These are phyloP conservation scores for Lissonota sp. DNA, from an alignment of 2,888 invertebrate genomes.

Conservation along the genomic window DNA sequence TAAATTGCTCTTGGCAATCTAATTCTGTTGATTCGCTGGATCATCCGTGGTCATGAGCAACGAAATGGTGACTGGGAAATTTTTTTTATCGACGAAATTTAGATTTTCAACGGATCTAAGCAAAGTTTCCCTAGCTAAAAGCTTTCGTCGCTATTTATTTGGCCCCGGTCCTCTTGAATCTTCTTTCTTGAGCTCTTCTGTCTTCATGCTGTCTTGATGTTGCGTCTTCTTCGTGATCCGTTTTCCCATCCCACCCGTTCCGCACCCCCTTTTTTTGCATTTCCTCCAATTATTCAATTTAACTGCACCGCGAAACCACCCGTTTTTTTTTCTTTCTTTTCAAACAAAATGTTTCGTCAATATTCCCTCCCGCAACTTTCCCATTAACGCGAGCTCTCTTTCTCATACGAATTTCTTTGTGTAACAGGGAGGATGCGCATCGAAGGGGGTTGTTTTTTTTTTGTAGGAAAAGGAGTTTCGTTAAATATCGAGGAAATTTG, in stretches of 20 bases:
- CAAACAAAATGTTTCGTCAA: not conserved
- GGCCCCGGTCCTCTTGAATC: constrained; percentile 80
- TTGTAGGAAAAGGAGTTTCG: constrained; percentile 1
- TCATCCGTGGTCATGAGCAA: constrained; percentile 12
- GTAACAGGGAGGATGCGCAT: not conserved
- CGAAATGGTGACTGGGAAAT: constrained; percentile 35
- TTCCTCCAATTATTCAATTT: constrained; percentile 65
- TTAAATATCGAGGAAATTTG: not conserved
- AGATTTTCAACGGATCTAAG: constrained; percentile 58
- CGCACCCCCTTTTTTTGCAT: constrained; percentile 67
- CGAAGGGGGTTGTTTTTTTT: not conserved
- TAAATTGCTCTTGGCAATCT: constrained; percentile 19
- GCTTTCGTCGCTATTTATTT: constrained; percentile 28
- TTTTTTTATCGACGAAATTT: constrained; percentile 18
- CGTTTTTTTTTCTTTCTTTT: constrained; percentile 24
- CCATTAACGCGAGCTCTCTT: constrained; percentile 12
- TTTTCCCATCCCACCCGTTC: constrained; percentile 74
- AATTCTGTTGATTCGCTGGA: constrained; percentile 36
- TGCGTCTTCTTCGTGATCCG: constrained; percentile 80
- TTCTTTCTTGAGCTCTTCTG: constrained; percentile 84
- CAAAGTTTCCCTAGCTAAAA: constrained; percentile 66
- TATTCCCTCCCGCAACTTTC: constrained; percentile 45
- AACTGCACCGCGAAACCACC: constrained; percentile 56
- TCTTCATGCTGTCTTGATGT: constrained; percentile 83
- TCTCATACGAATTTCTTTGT: constrained; percentile 18